phyloP scores from a whole-genome alignment of 92 coral and sea anemone genomes.

The Desmophyllum pertusum region DNA sequence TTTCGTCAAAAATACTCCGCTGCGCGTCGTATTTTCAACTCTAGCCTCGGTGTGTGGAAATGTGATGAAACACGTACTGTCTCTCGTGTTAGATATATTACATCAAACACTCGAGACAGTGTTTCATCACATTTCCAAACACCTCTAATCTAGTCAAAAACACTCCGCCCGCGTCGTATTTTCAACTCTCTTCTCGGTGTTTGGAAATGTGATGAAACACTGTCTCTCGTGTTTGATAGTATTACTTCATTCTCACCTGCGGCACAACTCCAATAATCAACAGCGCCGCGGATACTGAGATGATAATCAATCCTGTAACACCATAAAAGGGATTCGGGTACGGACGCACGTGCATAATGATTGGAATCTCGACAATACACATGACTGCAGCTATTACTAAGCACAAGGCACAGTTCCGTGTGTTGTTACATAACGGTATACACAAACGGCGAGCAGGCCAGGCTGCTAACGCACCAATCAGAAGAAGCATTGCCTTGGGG shows the following conservation, averaged over 20 bases:
- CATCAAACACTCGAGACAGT: no score
- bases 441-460: conserved; percentile 51
- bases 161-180: no score
- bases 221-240: no score
- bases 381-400: conserved; percentile 22
- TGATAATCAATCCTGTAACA: conserved; percentile 40
- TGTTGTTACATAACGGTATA: conserved; percentile 53
- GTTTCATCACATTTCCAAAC: no score
- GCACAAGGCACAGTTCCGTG: conserved; percentile 42
- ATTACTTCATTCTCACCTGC: conserved; percentile 25
- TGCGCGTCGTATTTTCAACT: no score
- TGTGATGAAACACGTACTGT: no score
- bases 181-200: no score
- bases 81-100: no score
- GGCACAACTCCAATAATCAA: conserved; percentile 35
- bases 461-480: conserved; percentile 48
- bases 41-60: no score
- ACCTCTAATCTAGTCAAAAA: no score
- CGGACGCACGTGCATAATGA: conserved; percentile 39
- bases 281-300: conserved; percentile 24
- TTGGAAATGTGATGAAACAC: no score
- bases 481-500: conserved; percentile 40
- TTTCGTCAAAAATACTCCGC: no score
- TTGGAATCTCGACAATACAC: conserved; percentile 42
- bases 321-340: conserved; percentile 50